phyloP scores from a whole-genome alignment of 2,113 vertebrate species.

The Psilopsiagon aurifrons region DNA sequence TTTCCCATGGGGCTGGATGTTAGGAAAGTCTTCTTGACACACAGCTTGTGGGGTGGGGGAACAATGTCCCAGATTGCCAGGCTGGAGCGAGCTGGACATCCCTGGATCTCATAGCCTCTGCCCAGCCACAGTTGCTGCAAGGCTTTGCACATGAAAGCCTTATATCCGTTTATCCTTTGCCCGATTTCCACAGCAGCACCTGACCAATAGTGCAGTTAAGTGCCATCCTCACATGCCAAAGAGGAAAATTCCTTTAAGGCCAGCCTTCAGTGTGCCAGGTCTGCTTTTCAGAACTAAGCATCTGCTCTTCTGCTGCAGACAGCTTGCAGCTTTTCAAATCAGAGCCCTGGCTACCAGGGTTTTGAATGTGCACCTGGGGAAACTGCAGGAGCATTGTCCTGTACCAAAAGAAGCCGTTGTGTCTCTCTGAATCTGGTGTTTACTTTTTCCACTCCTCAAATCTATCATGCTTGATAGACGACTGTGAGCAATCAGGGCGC shows the following conservation, averaged over 20 bases:
- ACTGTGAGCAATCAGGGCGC: accelerated
- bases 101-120: not conserved
- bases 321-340: not conserved
- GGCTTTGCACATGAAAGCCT: not conserved
- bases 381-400: not conserved
- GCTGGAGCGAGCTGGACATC: not conserved
- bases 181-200: not conserved
- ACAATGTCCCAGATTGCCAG: not conserved
- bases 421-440: not conserved
- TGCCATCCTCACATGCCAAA: accelerated
- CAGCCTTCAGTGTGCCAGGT: not conserved
- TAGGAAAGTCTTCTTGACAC: not conserved
- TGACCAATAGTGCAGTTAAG: not conserved
- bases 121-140: not conserved
- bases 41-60: not conserved
- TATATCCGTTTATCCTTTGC: not conserved
- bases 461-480: not conserved
- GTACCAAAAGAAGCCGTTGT: accelerated
- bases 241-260: not conserved
- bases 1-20: not conserved
- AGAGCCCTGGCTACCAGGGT: not conserved
- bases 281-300: not conserved
- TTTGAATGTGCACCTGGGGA: not conserved
- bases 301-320: not conserved
- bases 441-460: not conserved